Conservation (phyloP, 2,797 vertebrate species). For the Uromys caudimaculatus region DNA sequence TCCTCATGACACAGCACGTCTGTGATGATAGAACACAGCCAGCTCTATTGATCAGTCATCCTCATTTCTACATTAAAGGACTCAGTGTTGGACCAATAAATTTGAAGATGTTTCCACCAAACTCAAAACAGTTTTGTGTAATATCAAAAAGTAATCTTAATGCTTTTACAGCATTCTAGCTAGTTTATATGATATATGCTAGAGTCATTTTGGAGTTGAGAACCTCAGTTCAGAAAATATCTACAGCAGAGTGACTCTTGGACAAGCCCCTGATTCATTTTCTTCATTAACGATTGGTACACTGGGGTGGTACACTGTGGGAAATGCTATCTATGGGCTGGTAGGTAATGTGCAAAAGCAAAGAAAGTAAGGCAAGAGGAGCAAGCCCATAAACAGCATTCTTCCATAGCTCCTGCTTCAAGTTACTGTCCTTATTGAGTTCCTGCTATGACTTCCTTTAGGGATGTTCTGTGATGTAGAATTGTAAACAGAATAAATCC, state of each 20-base stretch:
- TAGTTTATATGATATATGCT: not conserved
- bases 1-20: not conserved
- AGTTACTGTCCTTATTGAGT: not conserved
- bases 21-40: not conserved
- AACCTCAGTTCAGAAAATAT: not conserved
- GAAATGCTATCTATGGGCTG: not conserved
- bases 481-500: not conserved
- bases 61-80: not conserved
- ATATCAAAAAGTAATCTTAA: not conserved
- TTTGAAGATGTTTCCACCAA: not conserved
- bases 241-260: not conserved
- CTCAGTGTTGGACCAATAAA: not conserved
- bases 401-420: not conserved
- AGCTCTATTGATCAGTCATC: not conserved
- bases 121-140: not conserved
- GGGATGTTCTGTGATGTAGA: not conserved
- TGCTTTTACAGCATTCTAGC: not conserved
- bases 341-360: not conserved
- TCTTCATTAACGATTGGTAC: not conserved
- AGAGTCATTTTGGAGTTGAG: not conserved
- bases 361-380: not conserved
- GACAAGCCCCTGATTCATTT: not conserved
- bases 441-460: not conserved
- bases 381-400: not conserved
- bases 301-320: not conserved